phyloP scores from a whole-genome alignment of 2,113 vertebrate genomes.

The Sylvicapra grimmia region DNA sequence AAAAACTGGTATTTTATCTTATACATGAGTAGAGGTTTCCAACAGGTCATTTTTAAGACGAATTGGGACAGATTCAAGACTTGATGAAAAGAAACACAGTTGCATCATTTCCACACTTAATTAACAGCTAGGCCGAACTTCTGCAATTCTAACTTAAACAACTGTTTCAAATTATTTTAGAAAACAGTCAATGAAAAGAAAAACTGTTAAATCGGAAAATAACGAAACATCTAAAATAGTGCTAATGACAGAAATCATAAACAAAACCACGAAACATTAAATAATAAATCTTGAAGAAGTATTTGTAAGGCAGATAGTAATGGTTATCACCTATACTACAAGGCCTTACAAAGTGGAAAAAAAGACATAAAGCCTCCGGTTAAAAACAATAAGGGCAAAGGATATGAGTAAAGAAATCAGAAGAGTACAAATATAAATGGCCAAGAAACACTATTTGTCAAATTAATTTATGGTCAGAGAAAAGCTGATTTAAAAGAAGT shows the following conservation, averaged over 20 bases:
- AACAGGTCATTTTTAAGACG: not conserved
- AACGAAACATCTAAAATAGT: not conserved
- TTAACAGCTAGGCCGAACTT: not conserved
- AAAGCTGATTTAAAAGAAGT: not conserved
- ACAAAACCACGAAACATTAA: not conserved
- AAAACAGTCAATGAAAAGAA: not conserved
- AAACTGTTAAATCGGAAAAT: not conserved
- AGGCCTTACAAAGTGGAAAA: not conserved
- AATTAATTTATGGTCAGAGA: not conserved
- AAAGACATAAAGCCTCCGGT: not conserved
- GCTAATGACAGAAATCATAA: not conserved
- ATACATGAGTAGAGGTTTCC: not conserved
- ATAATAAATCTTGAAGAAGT: not conserved
- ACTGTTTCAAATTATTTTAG: not conserved
- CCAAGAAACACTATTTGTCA: not conserved
- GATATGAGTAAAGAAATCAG: not conserved
- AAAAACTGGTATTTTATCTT: not conserved
- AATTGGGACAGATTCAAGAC: not conserved
- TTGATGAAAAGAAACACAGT: not conserved
- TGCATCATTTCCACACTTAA: not conserved
- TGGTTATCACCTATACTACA: not conserved
- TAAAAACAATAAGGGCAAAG: not conserved
- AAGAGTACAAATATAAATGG: not conserved
- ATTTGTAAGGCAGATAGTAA: not conserved
- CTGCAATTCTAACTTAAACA: not conserved